These are phyloP conservation scores for Prunella fulvescens DNA, from an alignment of 2,113 vertebrate genomes.

Conservation along the genomic window DNA sequence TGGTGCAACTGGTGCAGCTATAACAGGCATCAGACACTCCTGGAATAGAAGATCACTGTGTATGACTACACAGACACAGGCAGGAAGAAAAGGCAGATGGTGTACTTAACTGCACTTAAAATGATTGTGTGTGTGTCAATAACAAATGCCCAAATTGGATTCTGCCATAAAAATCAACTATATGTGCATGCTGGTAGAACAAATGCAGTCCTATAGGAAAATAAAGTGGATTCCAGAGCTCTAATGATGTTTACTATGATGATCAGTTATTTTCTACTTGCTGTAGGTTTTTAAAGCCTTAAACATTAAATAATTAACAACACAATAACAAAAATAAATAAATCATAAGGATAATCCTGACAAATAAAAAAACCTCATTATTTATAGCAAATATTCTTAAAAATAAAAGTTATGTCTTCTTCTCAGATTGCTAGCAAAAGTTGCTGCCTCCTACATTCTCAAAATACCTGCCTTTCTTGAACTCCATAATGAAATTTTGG, in stretches of 20 bases:
- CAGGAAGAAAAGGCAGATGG: constrained; percentile 79
- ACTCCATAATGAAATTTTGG: background rate
- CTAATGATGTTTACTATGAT: constrained; percentile 50
- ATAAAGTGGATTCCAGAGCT: background rate
- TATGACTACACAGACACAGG: constrained; percentile 69
- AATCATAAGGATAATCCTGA: background rate
- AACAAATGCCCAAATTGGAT: constrained; percentile 75
- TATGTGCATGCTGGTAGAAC: constrained; percentile 64
- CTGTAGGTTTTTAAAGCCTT: constrained; percentile 30
- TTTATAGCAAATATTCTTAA: background rate
- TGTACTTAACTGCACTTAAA: constrained; percentile 80
- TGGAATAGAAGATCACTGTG: constrained; percentile 72
- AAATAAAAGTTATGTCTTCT: background rate
- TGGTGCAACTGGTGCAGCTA: constrained; percentile 71
- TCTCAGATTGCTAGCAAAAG: background rate
- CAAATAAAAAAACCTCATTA: background rate
- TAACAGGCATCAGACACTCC: constrained; percentile 71
- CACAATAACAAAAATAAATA: constrained; percentile 9
- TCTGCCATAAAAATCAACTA: constrained; percentile 69
- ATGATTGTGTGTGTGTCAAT: constrained; percentile 77
- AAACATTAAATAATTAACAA: constrained; percentile 35
- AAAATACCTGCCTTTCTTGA: background rate
- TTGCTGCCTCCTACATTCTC: background rate
- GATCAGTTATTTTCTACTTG: constrained; percentile 40
- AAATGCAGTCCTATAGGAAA: constrained; percentile 32